A percentile compares a stretch with the other conserved stretches of the same genome.
Conservation (phyloP, 1,140 invertebrate species). For the Liolophura sinensis region DNA sequence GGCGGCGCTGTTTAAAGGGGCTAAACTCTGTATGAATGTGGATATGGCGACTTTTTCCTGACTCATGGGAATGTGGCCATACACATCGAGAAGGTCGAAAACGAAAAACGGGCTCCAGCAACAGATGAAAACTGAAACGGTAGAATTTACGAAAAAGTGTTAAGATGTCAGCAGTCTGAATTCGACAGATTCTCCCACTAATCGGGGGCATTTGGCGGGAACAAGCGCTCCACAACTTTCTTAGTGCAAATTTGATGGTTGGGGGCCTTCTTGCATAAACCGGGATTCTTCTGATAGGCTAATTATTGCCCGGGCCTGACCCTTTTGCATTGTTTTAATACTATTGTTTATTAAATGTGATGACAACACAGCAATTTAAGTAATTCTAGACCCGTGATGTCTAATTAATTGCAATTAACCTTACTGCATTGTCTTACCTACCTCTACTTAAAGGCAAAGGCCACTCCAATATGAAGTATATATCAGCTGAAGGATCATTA, state of each 20-base stretch:
- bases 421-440: no score
- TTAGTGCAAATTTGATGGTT: background rate
- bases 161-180: background rate
- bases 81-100: constrained; percentile 91
- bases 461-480: no score
- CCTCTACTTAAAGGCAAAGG: no score
- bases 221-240: background rate
- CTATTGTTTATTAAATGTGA: no score
- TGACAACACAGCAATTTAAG: no score
- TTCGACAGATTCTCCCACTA: background rate
- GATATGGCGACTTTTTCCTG: constrained; percentile 81
- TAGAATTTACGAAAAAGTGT: constrained; percentile 2
- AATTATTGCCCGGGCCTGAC: no score
- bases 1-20: constrained; percentile 89
- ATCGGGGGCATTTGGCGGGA: background rate
- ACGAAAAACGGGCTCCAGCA: constrained; percentile 96
- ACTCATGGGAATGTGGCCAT: constrained; percentile 76
- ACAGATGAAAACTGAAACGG: constrained; percentile 82
- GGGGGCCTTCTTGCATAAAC: background rate
- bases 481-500: no score
- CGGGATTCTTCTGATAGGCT: no score
- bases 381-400: no score
- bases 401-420: no score
- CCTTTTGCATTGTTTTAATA: no score
- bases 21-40: constrained; percentile 90